phyloP scores from a whole-genome alignment of 1,140 invertebrate species.

The Lasioglossum albipes region DNA sequence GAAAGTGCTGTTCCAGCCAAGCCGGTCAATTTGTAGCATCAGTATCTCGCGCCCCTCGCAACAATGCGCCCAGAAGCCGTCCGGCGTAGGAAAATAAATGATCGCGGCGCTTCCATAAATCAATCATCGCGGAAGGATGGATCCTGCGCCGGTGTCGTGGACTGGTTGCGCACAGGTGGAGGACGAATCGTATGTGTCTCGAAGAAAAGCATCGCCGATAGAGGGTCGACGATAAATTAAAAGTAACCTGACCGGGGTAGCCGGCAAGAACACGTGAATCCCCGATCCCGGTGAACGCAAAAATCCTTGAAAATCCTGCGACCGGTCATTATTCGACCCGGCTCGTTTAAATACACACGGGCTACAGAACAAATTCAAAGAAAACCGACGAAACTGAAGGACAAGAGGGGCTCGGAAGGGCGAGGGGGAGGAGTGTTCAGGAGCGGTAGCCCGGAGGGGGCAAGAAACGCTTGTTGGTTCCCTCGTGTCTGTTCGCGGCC shows the following conservation, averaged over 20 bases:
- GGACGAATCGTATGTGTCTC: neutral
- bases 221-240: neutral
- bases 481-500: conserved; percentile 26
- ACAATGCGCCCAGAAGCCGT: conserved; percentile 55
- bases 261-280: neutral
- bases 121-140: conserved; percentile 71
- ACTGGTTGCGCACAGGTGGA: neutral
- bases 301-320: conserved; percentile 15
- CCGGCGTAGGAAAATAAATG: conserved; percentile 67
- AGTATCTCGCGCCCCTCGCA: conserved; percentile 59
- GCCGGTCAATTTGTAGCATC: conserved; percentile 72
- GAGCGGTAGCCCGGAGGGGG: neutral
- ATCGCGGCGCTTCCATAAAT: conserved; percentile 73
- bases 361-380: conserved; percentile 26
- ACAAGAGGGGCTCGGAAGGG: neutral
- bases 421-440: neutral
- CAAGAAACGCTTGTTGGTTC: conserved; percentile 43
- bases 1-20: conserved; percentile 18
- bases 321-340: conserved; percentile 1
- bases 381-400: conserved; percentile 32
- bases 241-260: neutral
- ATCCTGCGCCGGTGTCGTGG: neutral
- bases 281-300: neutral
- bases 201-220: neutral
- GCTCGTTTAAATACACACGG: conserved; percentile 43